Evolutionary conservation across 2,113 vertebrate species (phyloP).

Genomic region (Aspiorhynchus laticeps): DNA sequence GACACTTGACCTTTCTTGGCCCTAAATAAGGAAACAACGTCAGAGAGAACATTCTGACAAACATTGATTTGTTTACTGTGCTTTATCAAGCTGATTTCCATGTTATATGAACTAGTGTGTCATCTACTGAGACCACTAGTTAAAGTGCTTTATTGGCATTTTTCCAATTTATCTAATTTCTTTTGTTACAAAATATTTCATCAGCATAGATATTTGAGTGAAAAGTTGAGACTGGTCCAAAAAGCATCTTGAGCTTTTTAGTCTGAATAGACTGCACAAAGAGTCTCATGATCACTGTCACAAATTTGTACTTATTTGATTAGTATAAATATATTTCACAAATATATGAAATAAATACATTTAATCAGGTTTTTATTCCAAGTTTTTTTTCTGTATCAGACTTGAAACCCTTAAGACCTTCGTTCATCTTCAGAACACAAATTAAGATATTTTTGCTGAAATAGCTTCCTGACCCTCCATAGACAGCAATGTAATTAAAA

Average conservation of each 20-base stretch:
- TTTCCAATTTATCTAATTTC: neutral
- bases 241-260: neutral
- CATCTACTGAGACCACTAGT: neutral
- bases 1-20: slow-evolving; percentile 6
- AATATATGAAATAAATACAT: neutral
- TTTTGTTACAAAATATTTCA: neutral
- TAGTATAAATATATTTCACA: neutral
- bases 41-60: neutral
- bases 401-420: neutral
- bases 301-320: neutral
- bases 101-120: neutral
- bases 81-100: neutral
- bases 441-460: too few relatives aligned
- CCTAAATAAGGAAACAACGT: neutral
- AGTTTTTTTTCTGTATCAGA: neutral
- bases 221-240: neutral
- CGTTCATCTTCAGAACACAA: too few relatives aligned
- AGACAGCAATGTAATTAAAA: too few relatives aligned
- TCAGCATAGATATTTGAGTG: neutral
- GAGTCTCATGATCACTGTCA: neutral
- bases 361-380: neutral
- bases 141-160: neutral
- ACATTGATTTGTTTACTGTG: neutral
- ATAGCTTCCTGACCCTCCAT: too few relatives aligned
- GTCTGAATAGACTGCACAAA: neutral